Evolutionary conservation across 92 coral and sea anemone species (phyloP), one percentile per base, ranked within the genome.

Genomic region (Umimayanthus chanpuru): DNA sequence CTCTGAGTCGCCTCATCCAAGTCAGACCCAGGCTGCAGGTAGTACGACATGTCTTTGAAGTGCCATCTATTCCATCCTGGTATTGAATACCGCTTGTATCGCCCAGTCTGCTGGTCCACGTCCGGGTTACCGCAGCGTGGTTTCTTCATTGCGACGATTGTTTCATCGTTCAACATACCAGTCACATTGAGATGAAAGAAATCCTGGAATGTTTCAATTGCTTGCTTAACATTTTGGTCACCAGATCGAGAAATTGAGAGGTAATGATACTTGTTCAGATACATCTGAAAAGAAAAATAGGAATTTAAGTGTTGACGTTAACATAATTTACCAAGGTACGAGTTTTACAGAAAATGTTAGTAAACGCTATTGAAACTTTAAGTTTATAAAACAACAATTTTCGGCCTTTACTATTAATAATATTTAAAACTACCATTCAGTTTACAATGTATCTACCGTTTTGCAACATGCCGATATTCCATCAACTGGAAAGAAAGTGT

Each of bases 121-220:
- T 86, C 84, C 41, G 89, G 73, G 66, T 74, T 75, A 53, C 89
- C 89, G 53, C 89, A 86, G 20, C 89, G 89, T 30, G 89, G 89
- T 25, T 86, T 86, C 29, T 86, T 56, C 89, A 86, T 86, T 26
- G n/a, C 82, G 14, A 29, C 26, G 14, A 86, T 38, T 38, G 89
- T 86, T 39, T 38, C 83, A 40, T 58, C 71, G 77, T 86, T 81
- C 18, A 86, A 55, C 36, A 8, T 73, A 15, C 89, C 89, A 9
- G 89, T 86, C 30, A 76, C 74, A 21, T 86, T 73, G 0, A 86
- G 89, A 61, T 76, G 82, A 68, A 86, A 74, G 53, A 86, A 86
- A 40, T 86, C 72, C 49, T 86, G 89, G n/a, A 74, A 86, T 23
- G 76, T 77, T 55, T 76, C 50, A 36, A 86, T 86, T 76, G 89